Conservation (phyloP, 2,113 vertebrate species). For the Zosterops japonicus region DNA sequence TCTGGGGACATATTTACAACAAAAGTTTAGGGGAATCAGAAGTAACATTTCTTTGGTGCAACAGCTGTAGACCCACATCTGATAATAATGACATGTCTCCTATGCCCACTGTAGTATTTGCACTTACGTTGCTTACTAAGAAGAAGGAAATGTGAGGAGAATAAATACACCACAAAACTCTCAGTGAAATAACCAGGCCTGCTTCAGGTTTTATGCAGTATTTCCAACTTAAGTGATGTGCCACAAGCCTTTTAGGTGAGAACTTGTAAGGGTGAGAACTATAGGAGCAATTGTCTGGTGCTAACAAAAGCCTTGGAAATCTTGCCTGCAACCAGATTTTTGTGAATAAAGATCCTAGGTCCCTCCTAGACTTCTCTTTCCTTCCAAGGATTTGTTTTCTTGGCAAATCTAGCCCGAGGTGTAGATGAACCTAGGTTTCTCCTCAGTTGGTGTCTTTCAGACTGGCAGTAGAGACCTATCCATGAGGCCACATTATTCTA, state of each 20-base stretch:
- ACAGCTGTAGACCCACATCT: background rate
- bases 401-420: background rate
- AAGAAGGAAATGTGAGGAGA: background rate
- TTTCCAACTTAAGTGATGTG: background rate
- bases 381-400: background rate
- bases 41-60: slow-evolving; percentile 12
- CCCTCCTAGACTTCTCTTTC: background rate
- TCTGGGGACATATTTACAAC: slow-evolving; percentile 7
- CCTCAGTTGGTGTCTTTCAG: background rate
- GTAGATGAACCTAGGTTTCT: background rate
- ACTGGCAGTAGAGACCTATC: background rate
- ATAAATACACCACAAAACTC: background rate
- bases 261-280: background rate
- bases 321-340: background rate
- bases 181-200: background rate
- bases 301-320: background rate
- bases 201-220: background rate
- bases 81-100: background rate
- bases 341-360: background rate
- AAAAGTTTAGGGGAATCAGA: background rate
- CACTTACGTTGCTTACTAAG: background rate
- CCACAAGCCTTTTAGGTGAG: background rate
- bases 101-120: background rate
- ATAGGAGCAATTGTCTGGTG: background rate
- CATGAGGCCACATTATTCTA: background rate